phyloP scores from a whole-genome alignment of 2,797 vertebrate genomes.

The Novumbra hubbsi region DNA sequence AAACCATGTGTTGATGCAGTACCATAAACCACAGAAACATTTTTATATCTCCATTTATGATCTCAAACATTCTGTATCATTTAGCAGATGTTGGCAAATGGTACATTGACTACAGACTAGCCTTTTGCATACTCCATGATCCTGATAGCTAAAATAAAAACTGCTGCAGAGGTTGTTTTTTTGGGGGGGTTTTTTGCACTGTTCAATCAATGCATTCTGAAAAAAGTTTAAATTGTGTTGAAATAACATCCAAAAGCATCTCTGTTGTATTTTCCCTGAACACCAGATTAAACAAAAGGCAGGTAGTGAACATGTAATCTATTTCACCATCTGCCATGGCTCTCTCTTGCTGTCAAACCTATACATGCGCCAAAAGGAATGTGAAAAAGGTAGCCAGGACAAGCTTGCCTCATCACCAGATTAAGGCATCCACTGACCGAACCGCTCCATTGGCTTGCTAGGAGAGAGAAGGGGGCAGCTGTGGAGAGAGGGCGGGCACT shows the following conservation, averaged over 20 bases:
- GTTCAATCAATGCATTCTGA: too few species aligned
- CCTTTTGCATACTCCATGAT: too few species aligned
- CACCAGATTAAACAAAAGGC: background rate
- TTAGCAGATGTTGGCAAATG: background rate
- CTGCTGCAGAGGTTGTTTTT: too few species aligned
- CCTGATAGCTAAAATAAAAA: too few species aligned
- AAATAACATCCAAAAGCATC: too few species aligned
- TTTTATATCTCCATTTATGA: background rate
- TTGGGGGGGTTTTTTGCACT: too few species aligned
- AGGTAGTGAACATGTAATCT: background rate
- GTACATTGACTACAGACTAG: background rate
- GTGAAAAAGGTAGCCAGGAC: slow-evolving; percentile 6
- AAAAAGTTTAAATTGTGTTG: too few species aligned
- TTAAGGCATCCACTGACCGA: background rate
- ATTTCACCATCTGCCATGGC: too few species aligned
- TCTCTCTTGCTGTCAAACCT: too few species aligned
- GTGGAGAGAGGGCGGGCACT: background rate
- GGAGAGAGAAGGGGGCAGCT: background rate
- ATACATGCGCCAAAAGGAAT: background rate
- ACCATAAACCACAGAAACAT: slow-evolving; percentile 6
- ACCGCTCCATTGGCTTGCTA: slow-evolving; percentile 1
- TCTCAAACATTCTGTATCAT: background rate
- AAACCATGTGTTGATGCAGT: slow-evolving; percentile 3
- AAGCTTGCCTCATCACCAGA: background rate
- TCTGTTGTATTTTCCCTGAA: too few species aligned